Base-by-base conservation (phyloP, 2,113 vertebrate genomes). In the Microtus oregoni region DNA sequence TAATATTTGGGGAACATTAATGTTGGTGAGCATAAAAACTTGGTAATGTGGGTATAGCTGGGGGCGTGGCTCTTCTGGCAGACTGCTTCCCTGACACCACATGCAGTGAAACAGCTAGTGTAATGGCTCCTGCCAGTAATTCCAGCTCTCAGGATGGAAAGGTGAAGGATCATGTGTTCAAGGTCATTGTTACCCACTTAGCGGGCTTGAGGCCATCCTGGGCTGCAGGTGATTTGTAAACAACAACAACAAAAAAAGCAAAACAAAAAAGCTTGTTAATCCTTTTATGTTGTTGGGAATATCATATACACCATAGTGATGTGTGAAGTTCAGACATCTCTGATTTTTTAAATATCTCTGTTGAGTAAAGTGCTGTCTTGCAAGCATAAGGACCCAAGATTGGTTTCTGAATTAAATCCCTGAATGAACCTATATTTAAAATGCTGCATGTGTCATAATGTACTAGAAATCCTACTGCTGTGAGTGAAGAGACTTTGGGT, bases 1-100 rank as follows among this genome's bases (percentile, higher is more conserved):
- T 94, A 83, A 88, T 91, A 88, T 90, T 91, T 94, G 50, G 55
- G 47, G n/a, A 5, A 63, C 78, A 20, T 61, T 94, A 7, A 41
- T 72, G 17, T 91, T 78, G 44, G 19, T 92, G 38, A 94, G 14
- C 63, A n/a, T 77, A 85, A 83, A 83, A 55, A 6, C 44, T 41
- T 88, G 35, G 1, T 92, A 44, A 86, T 67, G 61, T 30, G 13
- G 14, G 17, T 44, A 30, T 17, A 41, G 14, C 24, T 24, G 5
- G 17, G 17, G 9, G 1, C 32, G 6, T 30, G 15, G 63, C 44
- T 68, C 30, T 68, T 41, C 10, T 50, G 41, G 58, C 26, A 28
- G 44, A 35, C 28, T 79, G 3, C 77, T 10, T 20, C 28, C 30
- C 83, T 44, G 61, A 32, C 32, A 30, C 26, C 15, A 20, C 30